Evolutionary conservation across 2,888 invertebrate genomes (phyloP), one percentile per base, ranked within the genome.

Genomic region (Drosophila parthenogenetica): DNA sequence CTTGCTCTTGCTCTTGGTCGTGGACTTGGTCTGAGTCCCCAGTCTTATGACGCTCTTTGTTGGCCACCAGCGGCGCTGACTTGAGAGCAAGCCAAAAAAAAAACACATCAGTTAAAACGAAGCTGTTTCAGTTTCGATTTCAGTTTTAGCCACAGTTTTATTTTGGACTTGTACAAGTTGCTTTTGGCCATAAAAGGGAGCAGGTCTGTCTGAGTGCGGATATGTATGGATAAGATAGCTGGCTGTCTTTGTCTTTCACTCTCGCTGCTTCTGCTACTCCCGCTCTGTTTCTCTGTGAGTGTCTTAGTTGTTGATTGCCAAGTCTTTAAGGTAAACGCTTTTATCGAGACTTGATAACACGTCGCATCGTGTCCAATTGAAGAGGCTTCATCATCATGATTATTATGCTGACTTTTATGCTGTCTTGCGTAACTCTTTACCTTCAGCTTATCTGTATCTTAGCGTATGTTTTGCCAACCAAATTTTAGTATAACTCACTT

Each of bases 291-390:
- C 32, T 37, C 5, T 46, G 50, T 43, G 29, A 32, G 42, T 54
- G 42, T 32, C 40, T 53, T 39, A 40, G 54, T 42, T 39, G 49
- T 55, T 54, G 62, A 58, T 67, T 72, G 77, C 42, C 46, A 49
- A 71, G 64, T 72, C 62, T 58, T 59, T 50, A 69, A 76, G 67
- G 51, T 64, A 73, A 75, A 51, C 63, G 53, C 63, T 75, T 87
- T 78, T 84, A 82, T 84, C 68, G 79, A 57, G 59, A 48, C 60
- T 49, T 77, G 88, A 87, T 82, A 82, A 65, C 74, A 43, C 40
- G 22, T 16, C n/a, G 43, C 40, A 14, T n/a, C 17, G 35, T 17
- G 17, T 11, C 51, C 65, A 64, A 53, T 66, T 69, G 48, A 69
- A 57, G 17, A 17, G 25, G 13, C 55, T 58, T 40, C 14, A 25